Evolutionary conservation across 2,797 vertebrate species (phyloP).

Genomic region (Catamblyrhynchus diadema): DNA sequence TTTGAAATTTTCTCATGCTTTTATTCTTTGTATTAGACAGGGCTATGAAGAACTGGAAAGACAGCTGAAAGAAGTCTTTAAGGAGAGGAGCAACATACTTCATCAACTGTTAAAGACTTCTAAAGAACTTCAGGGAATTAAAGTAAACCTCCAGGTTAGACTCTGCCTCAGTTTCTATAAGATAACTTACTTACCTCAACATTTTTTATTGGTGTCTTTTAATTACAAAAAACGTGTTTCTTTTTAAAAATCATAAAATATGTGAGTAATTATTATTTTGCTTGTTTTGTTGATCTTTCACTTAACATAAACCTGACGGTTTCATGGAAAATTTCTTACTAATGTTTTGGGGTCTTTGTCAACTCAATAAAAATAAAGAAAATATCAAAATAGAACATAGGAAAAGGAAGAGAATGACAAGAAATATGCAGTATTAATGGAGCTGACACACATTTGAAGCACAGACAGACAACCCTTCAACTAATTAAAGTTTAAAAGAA

Average conservation of each 20-base stretch:
- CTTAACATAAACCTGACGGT: background rate
- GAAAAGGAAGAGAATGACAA: background rate
- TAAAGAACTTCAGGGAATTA: constrained; percentile 93
- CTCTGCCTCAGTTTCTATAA: background rate
- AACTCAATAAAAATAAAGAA: background rate
- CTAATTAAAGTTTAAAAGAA: background rate
- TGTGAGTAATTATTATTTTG: background rate
- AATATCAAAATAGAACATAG: background rate
- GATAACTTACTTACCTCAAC: background rate
- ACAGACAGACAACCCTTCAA: background rate
- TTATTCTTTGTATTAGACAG: constrained; percentile 82
- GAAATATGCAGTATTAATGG: background rate
- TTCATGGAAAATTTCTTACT: background rate
- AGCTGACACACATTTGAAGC: background rate
- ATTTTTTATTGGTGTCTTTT: background rate
- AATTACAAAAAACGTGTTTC: fast-evolving
- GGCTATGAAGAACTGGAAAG: constrained; percentile 92
- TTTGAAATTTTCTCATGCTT: constrained; percentile 8
- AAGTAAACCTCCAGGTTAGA: constrained; percentile 92
- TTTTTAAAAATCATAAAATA: background rate
- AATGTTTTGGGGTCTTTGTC: background rate
- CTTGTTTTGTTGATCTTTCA: background rate
- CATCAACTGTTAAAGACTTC: constrained; percentile 93
- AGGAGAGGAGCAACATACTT: constrained; percentile 90
- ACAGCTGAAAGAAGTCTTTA: constrained; percentile 94